These are phyloP conservation scores for Pelecanoides urinatrix DNA, from an alignment of 2,113 vertebrate genomes.

Conservation along the genomic window DNA sequence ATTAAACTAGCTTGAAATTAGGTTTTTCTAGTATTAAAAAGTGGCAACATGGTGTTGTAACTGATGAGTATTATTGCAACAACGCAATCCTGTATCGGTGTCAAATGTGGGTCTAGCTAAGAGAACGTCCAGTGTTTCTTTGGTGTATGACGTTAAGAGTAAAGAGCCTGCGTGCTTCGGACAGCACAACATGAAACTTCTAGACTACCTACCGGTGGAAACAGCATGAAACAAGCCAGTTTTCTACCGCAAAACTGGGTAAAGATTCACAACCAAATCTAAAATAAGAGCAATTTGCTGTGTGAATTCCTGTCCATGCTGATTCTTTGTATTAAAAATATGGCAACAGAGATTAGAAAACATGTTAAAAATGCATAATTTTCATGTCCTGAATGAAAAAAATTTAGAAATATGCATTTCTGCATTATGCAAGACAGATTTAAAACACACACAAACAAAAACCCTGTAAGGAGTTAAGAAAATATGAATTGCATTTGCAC, in stretches of 20 bases:
- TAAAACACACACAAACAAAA: conserved; percentile 1
- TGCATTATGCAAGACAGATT: not conserved
- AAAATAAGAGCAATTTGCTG: not conserved
- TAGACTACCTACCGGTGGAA: not conserved
- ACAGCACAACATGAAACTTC: not conserved
- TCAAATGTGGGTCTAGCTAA: not conserved
- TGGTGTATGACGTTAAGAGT: conserved; percentile 58
- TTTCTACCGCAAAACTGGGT: not conserved
- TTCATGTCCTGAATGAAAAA: conserved; percentile 37
- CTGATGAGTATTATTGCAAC: conserved; percentile 5
- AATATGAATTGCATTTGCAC: not conserved
- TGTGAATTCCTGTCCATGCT: not conserved
- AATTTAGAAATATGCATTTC: conserved; percentile 30
- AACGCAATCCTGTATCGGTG: not conserved
- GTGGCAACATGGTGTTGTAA: not conserved
- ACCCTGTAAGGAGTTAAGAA: conserved; percentile 32
- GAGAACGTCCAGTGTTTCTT: conserved; percentile 63
- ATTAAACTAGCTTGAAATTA: not conserved
- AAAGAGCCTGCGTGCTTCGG: conserved; percentile 17
- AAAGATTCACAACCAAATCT: not conserved
- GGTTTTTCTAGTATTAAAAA: not conserved
- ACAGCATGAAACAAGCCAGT: not conserved
- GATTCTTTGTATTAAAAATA: conserved; percentile 55
- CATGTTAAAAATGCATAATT: conserved; percentile 40
- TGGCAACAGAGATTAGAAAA: conserved; percentile 65